These are phyloP conservation scores for Tetragonula carbonaria DNA, from an alignment of 2,888 invertebrate genomes.

Conservation along the genomic window DNA sequence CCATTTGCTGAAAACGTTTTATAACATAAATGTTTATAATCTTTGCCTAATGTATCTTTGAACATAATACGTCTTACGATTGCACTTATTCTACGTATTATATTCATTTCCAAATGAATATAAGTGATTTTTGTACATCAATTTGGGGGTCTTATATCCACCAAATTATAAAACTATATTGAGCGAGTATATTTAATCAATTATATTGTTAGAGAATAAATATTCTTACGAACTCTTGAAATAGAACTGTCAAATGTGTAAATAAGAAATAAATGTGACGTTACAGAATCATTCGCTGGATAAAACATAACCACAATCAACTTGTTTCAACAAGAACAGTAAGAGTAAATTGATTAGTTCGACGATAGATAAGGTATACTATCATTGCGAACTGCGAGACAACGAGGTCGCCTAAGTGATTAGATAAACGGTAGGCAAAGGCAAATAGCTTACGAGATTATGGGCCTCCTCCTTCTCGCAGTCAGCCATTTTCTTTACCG, in stretches of 20 bases:
- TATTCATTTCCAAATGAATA: background rate
- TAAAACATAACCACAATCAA: constrained; percentile 64
- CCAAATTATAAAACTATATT: background rate
- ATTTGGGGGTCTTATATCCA: background rate
- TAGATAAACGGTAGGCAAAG: constrained; percentile 82
- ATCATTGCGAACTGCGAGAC: constrained; percentile 67
- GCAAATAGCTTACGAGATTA: constrained; percentile 87
- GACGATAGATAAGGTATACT: constrained; percentile 71
- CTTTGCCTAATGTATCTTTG: too few species aligned
- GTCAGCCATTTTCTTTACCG: constrained; percentile 86
- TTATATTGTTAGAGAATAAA: background rate
- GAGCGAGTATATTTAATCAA: background rate
- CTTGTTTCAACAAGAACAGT: constrained; percentile 29
- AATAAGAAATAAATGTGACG: constrained; percentile 15
- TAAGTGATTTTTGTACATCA: background rate
- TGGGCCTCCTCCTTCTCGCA: constrained; percentile 93
- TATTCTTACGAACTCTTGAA: background rate
- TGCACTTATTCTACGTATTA: background rate
- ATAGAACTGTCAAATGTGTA: background rate
- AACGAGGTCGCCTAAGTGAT: constrained; percentile 72
- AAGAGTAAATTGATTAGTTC: constrained; percentile 63
- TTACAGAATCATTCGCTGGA: constrained; percentile 15
- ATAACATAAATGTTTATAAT: background rate
- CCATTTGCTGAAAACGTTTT: constrained; percentile 90
- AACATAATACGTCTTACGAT: too few species aligned